These are phyloP conservation scores for Ciconia nigra DNA, from an alignment of 2,797 vertebrate genomes.

Conservation along the genomic window DNA sequence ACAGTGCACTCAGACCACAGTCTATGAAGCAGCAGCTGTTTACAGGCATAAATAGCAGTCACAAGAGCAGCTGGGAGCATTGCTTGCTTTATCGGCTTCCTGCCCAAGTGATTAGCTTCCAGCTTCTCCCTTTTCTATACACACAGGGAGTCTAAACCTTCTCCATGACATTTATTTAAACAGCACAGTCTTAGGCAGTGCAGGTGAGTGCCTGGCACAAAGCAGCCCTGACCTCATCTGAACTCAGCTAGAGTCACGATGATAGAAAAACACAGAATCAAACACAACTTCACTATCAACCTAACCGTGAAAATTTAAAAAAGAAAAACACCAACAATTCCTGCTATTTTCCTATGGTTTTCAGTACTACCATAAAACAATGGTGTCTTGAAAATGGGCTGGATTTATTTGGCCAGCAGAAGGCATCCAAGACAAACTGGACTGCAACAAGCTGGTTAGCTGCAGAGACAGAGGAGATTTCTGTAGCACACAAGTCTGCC, in stretches of 20 bases:
- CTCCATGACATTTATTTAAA: background rate
- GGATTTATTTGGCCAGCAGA: background rate
- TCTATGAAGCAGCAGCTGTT: accelerated
- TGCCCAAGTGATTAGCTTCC: background rate
- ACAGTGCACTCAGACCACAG: background rate
- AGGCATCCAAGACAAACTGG: background rate
- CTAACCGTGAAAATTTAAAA: background rate
- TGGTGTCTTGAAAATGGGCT: background rate
- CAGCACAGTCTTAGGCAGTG: background rate
- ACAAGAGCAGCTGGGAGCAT: background rate
- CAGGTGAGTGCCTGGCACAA: background rate
- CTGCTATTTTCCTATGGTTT: background rate
- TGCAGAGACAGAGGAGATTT: background rate
- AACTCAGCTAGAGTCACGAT: background rate
- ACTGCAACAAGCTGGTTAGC: background rate
- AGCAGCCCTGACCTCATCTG: background rate
- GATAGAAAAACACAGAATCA: background rate
- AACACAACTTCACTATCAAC: background rate
- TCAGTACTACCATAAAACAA: background rate
- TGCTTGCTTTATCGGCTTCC: background rate
- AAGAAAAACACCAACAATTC: background rate
- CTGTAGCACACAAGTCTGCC: background rate
- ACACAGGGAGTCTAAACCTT: background rate
- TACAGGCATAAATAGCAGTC: background rate
- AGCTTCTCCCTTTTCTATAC: background rate